A percentile compares a stretch with the other conserved stretches of the same genome.
These are phyloP conservation scores for Rousettus madagascariensis DNA, from an alignment of 2,797 vertebrate species.

Conservation along the genomic window DNA sequence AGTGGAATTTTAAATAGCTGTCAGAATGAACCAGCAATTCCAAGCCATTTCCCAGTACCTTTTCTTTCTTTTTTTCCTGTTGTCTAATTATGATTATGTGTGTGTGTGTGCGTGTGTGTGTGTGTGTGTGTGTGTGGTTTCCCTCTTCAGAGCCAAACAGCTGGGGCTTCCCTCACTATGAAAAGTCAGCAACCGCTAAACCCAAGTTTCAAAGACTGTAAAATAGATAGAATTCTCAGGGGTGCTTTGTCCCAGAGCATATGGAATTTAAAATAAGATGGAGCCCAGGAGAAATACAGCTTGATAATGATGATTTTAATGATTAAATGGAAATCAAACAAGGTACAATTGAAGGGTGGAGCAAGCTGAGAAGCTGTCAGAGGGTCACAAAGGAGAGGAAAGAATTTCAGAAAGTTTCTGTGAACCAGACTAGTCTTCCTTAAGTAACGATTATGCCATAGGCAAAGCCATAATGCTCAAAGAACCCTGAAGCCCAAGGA, in stretches of 20 bases:
- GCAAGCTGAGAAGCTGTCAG: conserved; percentile 15
- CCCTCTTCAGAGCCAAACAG: not conserved
- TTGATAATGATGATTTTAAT: conserved; percentile 68
- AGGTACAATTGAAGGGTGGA: not conserved
- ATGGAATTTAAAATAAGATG: conserved; percentile 71
- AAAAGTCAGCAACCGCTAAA: conserved; percentile 34
- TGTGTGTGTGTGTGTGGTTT: not conserved
- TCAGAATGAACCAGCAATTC: not conserved
- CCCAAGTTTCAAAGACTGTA: conserved; percentile 25
- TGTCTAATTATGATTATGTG: not conserved
- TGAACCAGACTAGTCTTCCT: conserved; percentile 3
- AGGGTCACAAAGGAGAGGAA: not conserved
- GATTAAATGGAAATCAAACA: conserved; percentile 60
- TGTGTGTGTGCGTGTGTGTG: too few relatives aligned
- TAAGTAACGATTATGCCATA: not conserved
- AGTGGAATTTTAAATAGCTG: not conserved
- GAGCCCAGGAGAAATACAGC: conserved; percentile 48
- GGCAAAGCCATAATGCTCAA: not conserved
- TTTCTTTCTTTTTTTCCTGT: not conserved
- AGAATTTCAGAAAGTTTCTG: conserved; percentile 20
- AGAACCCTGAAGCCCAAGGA: conserved; percentile 41
- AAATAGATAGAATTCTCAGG: conserved; percentile 57
- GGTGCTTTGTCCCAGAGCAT: conserved; percentile 43
- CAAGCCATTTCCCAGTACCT: not conserved
- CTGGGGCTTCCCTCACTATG: conserved; percentile 20